phyloP scores from a whole-genome alignment of 2,888 invertebrate genomes.

The Dasysyrphus tricinctus region DNA sequence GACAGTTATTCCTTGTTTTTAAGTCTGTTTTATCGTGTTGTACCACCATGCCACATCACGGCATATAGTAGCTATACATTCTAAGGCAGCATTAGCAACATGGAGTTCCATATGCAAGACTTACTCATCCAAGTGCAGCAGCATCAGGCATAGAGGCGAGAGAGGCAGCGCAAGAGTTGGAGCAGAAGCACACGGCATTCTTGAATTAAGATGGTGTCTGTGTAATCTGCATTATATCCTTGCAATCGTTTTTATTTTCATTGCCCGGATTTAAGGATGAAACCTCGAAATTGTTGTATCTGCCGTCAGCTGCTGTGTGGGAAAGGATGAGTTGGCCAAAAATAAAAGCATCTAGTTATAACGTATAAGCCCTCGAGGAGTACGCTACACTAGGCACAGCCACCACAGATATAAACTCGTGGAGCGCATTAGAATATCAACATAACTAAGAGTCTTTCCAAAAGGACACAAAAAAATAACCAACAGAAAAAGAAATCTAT shows the following conservation, averaged over 20 bases:
- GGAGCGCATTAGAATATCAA: constrained; percentile 68
- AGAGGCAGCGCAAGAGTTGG: not conserved
- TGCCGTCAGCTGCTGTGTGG: constrained; percentile 49
- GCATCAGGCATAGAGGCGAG: not conserved
- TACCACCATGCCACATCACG: constrained; percentile 49
- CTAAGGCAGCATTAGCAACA: constrained; percentile 17
- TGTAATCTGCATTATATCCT: constrained; percentile 74
- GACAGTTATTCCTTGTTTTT: constrained; percentile 73
- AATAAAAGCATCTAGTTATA: constrained; percentile 17
- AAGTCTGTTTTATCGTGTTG: constrained; percentile 70
- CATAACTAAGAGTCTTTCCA: constrained; percentile 61
- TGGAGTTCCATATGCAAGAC: constrained; percentile 41
- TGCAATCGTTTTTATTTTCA: constrained; percentile 74
- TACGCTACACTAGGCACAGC: constrained; percentile 49
- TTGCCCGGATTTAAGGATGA: constrained; percentile 66
- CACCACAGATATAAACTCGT: constrained; percentile 51
- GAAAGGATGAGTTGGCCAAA: constrained; percentile 31
- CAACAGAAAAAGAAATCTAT: not conserved
- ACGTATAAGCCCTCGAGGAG: constrained; percentile 40
- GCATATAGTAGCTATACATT: not conserved
- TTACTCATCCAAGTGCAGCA: constrained; percentile 48
- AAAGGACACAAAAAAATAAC: constrained; percentile 35
- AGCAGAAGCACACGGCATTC: constrained; percentile 57
- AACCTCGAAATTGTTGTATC: constrained; percentile 63
- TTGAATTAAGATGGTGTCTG: constrained; percentile 73